phyloP scores from a whole-genome alignment of 2,113 vertebrate species.

The Odontophorus gujanensis region DNA sequence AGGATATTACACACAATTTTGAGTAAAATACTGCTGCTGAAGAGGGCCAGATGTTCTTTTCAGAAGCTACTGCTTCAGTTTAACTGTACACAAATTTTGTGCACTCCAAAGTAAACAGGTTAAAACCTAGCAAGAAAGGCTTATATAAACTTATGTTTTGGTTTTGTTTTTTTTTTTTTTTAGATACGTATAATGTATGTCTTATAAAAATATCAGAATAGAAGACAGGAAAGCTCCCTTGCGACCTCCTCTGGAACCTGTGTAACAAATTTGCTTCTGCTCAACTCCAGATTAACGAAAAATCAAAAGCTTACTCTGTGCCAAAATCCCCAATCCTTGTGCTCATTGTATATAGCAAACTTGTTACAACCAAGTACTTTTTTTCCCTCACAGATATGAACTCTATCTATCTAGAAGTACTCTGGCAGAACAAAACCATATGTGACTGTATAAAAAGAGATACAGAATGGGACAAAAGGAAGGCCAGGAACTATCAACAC shows the following conservation, averaged over 20 bases:
- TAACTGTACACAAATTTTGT: not conserved
- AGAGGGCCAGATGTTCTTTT: conserved; percentile 55
- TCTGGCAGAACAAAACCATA: not conserved
- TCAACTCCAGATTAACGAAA: not conserved
- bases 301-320: not conserved
- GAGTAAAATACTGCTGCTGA: conserved; percentile 40
- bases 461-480: not conserved
- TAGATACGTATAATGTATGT: not conserved
- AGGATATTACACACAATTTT: conserved; percentile 38
- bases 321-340: not conserved
- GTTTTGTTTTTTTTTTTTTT: too few relatives aligned
- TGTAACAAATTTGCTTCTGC: not conserved
- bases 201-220: not conserved
- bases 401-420: not conserved
- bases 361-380: not conserved
- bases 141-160: not conserved
- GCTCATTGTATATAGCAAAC: not conserved
- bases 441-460: not conserved
- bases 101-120: not conserved
- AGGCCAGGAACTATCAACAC: not conserved
- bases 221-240: not conserved
- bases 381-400: not conserved
- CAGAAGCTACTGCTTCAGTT: not conserved
- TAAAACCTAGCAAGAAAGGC: not conserved
- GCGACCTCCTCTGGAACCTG: not conserved